Evolutionary conservation across 1,140 invertebrate species (phyloP).

Genomic region (Neodiprion fabricii): DNA sequence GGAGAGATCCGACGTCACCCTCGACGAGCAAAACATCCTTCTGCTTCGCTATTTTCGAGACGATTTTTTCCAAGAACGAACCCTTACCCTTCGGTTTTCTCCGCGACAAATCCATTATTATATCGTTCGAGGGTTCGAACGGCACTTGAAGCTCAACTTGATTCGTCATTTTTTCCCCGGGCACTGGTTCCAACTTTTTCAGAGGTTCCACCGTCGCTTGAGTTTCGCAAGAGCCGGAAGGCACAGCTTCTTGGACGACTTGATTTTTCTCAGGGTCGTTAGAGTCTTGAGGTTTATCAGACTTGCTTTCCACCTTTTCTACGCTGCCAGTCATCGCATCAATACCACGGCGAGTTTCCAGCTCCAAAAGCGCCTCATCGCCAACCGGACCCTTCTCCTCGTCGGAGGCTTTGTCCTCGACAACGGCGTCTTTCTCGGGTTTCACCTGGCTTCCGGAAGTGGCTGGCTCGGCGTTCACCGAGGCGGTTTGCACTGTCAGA

Average conservation of each 20-base stretch:
- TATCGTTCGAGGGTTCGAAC: slow-evolving; percentile 44
- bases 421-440: neutral
- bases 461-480: slow-evolving; percentile 31
- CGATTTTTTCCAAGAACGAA: slow-evolving; percentile 55
- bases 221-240: neutral
- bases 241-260: neutral
- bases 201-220: neutral
- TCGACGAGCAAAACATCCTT: slow-evolving; percentile 51
- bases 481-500: slow-evolving; percentile 48
- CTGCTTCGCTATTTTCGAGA: slow-evolving; percentile 58
- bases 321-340: neutral
- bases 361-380: neutral
- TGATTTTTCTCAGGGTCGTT: neutral
- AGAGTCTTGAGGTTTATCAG: neutral
- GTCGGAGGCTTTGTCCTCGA: neutral
- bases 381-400: neutral
- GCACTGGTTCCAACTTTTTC: neutral
- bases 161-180: neutral
- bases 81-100: slow-evolving; percentile 52
- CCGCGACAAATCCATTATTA: slow-evolving; percentile 55
- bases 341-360: neutral
- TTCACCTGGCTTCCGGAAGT: slow-evolving; percentile 22
- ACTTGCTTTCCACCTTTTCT: neutral
- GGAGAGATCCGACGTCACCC: slow-evolving; percentile 40
- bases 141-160: neutral